phyloP scores from a whole-genome alignment of 2,888 invertebrate species.

The Acleris emargana region DNA sequence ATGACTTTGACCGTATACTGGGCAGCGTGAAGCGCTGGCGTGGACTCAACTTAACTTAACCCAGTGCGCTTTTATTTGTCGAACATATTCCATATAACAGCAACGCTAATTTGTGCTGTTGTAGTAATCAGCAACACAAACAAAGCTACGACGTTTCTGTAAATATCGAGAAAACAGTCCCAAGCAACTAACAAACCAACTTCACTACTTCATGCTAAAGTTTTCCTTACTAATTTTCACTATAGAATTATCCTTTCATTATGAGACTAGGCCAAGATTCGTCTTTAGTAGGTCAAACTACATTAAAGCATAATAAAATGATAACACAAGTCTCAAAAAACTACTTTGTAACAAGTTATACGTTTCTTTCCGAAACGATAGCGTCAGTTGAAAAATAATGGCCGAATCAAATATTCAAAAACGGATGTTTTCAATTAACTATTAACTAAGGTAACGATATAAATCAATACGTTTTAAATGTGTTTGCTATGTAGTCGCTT shows the following conservation, averaged over 20 bases:
- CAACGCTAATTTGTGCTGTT: neutral
- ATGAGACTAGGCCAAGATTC: no score
- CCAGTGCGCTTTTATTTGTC: no score
- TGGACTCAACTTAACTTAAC: no score
- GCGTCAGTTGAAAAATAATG: neutral
- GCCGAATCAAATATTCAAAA: neutral
- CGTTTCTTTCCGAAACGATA: neutral
- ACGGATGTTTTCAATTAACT: slow-evolving; percentile 12
- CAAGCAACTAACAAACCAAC: neutral
- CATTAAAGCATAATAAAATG: no score
- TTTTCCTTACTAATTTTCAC: no score
- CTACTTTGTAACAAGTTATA: no score
- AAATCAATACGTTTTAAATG: slow-evolving; percentile 31
- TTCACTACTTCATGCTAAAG: neutral
- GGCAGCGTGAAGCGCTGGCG: no score
- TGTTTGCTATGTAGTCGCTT: slow-evolving; percentile 18
- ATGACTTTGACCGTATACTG: no score
- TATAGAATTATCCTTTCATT: no score
- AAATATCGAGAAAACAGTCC: neutral
- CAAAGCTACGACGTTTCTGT: neutral
- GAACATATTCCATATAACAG: no score
- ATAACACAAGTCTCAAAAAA: no score
- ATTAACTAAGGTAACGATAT: slow-evolving; percentile 14
- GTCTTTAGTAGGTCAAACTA: no score
- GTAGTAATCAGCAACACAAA: neutral